Percentiles rank a stretch among this genome's conserved stretches.
Evolutionary conservation across 37 sponge, comb jelly and placozoan species (phyloP).

Genomic region (Hexactinellida sp.): DNA sequence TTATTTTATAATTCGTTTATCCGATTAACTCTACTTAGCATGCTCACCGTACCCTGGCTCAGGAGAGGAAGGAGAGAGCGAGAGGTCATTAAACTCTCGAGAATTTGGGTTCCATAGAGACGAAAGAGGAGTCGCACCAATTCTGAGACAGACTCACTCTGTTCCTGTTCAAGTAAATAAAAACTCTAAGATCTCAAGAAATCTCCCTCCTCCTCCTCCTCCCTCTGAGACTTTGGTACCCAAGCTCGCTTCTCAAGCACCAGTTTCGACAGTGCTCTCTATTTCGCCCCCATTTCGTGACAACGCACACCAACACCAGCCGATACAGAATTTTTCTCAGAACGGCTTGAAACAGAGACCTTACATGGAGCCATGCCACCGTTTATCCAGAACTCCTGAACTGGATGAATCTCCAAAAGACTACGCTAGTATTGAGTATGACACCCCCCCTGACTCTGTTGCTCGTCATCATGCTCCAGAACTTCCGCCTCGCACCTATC

Average conservation of each 20-base stretch:
- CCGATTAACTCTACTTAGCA: no score
- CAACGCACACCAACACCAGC: neutral
- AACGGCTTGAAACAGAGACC: neutral
- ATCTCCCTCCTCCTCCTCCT: neutral
- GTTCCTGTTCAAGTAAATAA: neutral
- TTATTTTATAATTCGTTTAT: neutral
- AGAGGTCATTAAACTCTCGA: neutral
- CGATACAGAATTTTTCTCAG: neutral
- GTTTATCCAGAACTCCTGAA: neutral
- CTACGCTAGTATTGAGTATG: conserved; percentile 12
- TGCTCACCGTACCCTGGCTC: neutral
- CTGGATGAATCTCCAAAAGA: neutral
- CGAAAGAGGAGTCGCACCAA: neutral
- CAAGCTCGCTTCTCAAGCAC: neutral
- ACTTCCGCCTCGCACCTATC: neutral
- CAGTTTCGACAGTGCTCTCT: neutral
- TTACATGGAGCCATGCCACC: neutral
- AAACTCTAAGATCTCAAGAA: neutral
- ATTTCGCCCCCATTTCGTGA: neutral
- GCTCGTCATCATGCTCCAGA: neutral
- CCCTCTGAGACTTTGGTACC: neutral
- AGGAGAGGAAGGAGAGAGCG: neutral
- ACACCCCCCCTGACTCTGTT: neutral
- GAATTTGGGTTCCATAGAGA: no score
- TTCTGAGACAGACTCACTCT: conserved; percentile 7